Conservation (phyloP, 2,113 vertebrate genomes). For the Ranitomeya imitator region DNA sequence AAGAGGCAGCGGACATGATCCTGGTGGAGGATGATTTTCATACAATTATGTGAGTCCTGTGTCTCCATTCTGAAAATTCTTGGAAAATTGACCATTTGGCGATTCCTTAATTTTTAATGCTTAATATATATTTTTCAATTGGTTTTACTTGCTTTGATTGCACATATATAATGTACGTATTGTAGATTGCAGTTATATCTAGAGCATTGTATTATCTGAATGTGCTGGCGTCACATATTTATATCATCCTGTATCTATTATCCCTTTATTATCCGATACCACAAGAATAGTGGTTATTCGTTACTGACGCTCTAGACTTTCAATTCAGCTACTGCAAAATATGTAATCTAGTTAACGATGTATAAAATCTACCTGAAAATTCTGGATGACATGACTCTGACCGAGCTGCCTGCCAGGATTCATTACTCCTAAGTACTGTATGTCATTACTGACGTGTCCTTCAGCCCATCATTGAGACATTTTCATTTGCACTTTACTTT, state of each 20-base stretch:
- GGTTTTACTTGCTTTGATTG: no score
- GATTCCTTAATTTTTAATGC: no score
- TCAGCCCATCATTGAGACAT: not conserved
- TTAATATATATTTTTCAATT: no score
- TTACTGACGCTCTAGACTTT: not conserved
- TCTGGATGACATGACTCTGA: not conserved
- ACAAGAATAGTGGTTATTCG: not conserved
- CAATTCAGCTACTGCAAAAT: not conserved
- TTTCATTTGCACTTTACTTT: conserved; percentile 21
- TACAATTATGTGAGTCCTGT: conserved; percentile 89
- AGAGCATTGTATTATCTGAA: no score
- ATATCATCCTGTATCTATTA: not conserved
- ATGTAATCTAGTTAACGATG: not conserved
- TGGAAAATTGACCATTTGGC: not conserved
- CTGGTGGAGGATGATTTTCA: conserved; percentile 98
- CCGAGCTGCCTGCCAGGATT: not conserved
- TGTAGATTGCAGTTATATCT: no score
- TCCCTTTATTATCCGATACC: not conserved
- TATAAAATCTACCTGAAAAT: not conserved
- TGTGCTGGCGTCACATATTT: no score
- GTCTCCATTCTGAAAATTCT: not conserved
- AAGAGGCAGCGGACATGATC: conserved; percentile 98
- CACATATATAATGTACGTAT: no score
- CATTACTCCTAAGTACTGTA: not conserved
- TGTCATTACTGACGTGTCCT: not conserved